These are phyloP conservation scores for Salvelinus fontinalis DNA, from an alignment of 2,113 vertebrate species.

Conservation along the genomic window DNA sequence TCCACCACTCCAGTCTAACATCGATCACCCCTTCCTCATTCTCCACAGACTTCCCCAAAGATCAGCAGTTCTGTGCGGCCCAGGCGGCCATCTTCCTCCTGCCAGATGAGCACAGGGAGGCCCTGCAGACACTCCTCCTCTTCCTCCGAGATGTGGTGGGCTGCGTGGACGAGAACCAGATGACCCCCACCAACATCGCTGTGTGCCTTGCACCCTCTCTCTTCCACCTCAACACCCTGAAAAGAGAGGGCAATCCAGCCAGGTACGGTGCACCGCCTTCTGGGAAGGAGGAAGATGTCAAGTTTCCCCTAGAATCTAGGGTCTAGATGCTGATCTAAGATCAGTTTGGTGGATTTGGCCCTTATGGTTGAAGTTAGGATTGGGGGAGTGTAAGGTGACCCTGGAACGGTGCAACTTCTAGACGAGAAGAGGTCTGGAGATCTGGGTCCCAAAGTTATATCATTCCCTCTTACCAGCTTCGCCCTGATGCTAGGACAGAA, in stretches of 20 bases:
- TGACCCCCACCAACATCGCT: slow-evolving; percentile 88
- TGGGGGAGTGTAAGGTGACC: too few species aligned
- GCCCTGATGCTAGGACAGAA: too few species aligned
- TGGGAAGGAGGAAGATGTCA: too few species aligned
- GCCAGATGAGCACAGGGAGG: slow-evolving; percentile 84
- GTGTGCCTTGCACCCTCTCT: slow-evolving; percentile 87
- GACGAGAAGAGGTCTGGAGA: neutral
- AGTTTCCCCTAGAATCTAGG: too few species aligned
- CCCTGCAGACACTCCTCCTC: slow-evolving; percentile 76
- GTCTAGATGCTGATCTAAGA: too few species aligned
- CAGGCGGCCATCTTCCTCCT: slow-evolving; percentile 85
- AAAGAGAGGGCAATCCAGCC: slow-evolving; percentile 69
- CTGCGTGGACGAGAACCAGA: slow-evolving; percentile 84
- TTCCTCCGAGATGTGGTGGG: slow-evolving; percentile 83
- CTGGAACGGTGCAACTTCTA: neutral
- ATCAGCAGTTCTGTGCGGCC: slow-evolving; percentile 79
- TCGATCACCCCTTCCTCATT: too few species aligned
- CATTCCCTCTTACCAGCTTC: neutral
- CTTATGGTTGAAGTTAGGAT: too few species aligned
- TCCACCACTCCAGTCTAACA: too few species aligned
- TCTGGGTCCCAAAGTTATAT: neutral
- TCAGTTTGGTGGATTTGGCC: too few species aligned
- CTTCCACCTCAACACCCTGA: slow-evolving; percentile 84
- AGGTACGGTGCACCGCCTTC: slow-evolving; percentile 58
- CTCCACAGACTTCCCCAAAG: slow-evolving; percentile 79